Base-by-base conservation (phyloP, 1,140 invertebrate genomes). In the Maconellicoccus hirsutus region DNA sequence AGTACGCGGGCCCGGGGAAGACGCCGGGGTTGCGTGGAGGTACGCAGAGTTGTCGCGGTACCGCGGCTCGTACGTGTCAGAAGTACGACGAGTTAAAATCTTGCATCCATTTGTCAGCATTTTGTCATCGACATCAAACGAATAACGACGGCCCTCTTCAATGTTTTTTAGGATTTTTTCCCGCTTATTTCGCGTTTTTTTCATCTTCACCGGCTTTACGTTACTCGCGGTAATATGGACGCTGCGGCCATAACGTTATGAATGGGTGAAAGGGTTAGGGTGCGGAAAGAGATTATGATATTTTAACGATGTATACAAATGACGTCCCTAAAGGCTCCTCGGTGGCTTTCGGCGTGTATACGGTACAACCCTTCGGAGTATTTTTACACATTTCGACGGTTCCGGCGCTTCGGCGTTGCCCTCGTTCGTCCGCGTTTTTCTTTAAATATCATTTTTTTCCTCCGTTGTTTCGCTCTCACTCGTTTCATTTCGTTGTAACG, bases 301-400 rank as follows among this genome's bases (percentile, higher is more conserved):
- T 52, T 52, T 52, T 52, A 52, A 52, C 42, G 42, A 52, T 52
- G 42, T 52, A 52, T 52, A 52, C 42, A 52, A 52, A 52, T 52
- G 42, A 52, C 42, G 42, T 52, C 42, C 42, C 42, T 52, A 19
- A 52, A 52, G 42, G 42, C 42, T 19, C 16, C 12, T 52, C n/a
- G 12, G 42, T 16, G n/a, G n/a, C 42, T 19, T 19, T 19, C 42
- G 10, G 2, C n/a, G 6, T 52, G 42, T 52, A 52, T 14, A 2
- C 42, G 16, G n/a, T 16, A 14, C 42, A 33, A 2, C 12, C 16
- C 12, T 52, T 52, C 42, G 4, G 2, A 16, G 12, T 52, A 16
- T 52, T 52, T 52, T 52, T 52, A 33, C 29, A 33, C 29, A 33
- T 33, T 33, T 33, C 29, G 29, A 3, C 3, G 3, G 29, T 33